Evolutionary conservation across 2,113 vertebrate genomes (phyloP), one percentile per base, ranked within the genome.

Genomic region (Andinoacara biseriatus): DNA sequence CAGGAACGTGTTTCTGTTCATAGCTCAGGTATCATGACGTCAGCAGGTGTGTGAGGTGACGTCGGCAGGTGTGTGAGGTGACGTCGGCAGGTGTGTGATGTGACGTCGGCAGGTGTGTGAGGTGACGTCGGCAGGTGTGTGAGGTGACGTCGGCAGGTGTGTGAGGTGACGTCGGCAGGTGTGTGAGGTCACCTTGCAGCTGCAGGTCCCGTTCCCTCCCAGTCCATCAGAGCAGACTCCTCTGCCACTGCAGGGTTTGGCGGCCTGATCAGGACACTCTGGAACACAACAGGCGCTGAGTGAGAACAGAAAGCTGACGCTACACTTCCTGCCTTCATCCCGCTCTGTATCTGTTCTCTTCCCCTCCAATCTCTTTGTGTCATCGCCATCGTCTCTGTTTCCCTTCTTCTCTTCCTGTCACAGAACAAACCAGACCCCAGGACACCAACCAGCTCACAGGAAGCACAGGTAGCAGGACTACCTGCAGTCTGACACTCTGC

Each of bases 251-350:
- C 98, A 99, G 0, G 97, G 97, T 0, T 74, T 76, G 0, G 11
- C 56, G 0, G 95, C 95, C 58, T 94, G 93, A 24, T 96, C 97
- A 0, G 98, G 98, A 90, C 98, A 99, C 10, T 96, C 98, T 99
- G 85, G 38, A 86, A 83, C 62, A 86, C 20, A 74, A 74, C 20
- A 3, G 46, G 43, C 54, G 11, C 26, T 31, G 18, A 17, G 22
- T 72, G 65, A 52, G 43, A 31, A 40, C 33, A 38, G 56, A 43
- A 40, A 40, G 31, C 43, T 78, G 5, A n/a, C 1, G 1, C 18
- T 14, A 4, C 11, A 5, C 29, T 7, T 33, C 81, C 67, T 58
- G 52, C 43, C 18, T 7, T 29, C 31, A 8, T 72, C 81, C 29
- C 7, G n/a, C 24, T 35, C 46, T 26, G 20, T 74, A 35, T 76